Evolutionary conservation across 2,888 invertebrate genomes (phyloP).

Genomic region (Drosophila nigricruria): DNA sequence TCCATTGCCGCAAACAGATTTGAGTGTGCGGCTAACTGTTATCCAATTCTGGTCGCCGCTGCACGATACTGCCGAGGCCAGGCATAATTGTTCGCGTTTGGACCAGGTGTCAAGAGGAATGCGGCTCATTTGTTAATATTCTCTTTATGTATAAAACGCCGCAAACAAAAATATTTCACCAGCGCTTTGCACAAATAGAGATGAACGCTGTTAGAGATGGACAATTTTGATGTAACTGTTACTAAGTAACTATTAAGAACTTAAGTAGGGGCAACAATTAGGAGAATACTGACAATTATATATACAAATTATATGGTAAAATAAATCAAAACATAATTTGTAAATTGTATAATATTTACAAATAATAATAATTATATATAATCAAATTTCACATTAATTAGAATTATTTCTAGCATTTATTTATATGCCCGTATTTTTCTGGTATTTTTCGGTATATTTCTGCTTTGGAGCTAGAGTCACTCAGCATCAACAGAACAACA

Average conservation of each 20-base stretch:
- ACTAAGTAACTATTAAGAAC: background rate
- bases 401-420: background rate
- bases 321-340: too few relatives aligned
- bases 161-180: conserved; percentile 20
- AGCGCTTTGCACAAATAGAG: conserved; percentile 24
- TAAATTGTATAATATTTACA: background rate
- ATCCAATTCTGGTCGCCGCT: conserved; percentile 95
- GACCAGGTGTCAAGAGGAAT: conserved; percentile 94
- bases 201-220: conserved; percentile 38
- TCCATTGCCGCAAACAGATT: conserved; percentile 89
- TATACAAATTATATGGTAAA: background rate
- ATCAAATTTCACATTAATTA: background rate
- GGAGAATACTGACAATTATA: too few relatives aligned
- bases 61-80: conserved; percentile 94
- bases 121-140: conserved; percentile 86
- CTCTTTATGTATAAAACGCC: conserved; percentile 1
- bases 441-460: conserved; percentile 5
- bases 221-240: conserved; percentile 2
- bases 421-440: background rate
- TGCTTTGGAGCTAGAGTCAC: conserved; percentile 5
- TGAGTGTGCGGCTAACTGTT: conserved; percentile 87
- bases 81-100: conserved; percentile 92
- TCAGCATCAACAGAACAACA: conserved; percentile 14
- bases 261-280: background rate
- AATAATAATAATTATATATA: too few relatives aligned